These are phyloP conservation scores for Scaptomyza parva DNA, from an alignment of 2,888 invertebrate species.

Conservation along the genomic window DNA sequence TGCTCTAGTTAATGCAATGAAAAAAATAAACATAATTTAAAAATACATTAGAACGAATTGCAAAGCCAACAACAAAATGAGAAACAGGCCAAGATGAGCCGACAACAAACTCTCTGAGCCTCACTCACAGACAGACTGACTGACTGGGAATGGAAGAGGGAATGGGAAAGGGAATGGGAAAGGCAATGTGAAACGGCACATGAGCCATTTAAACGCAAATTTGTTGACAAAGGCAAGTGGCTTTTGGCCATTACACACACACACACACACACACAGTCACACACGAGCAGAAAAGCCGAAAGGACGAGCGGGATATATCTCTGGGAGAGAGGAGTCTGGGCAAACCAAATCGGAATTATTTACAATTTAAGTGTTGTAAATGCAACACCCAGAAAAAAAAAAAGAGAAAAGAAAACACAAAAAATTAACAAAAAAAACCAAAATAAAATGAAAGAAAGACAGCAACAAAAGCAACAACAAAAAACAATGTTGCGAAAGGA, in stretches of 20 bases:
- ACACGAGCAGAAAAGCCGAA: conserved; percentile 5
- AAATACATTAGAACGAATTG: conserved; percentile 77
- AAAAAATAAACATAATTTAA: conserved; percentile 77
- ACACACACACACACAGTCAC: too few species aligned
- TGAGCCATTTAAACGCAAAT: conserved; percentile 77
- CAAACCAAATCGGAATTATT: conserved; percentile 72
- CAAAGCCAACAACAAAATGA: conserved; percentile 31
- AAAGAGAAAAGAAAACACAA: conserved; percentile 1
- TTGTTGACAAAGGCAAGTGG: conserved; percentile 79
- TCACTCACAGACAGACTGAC: conserved; percentile 32
- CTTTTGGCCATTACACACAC: conserved; percentile 75
- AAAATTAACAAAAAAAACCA: conserved; percentile 33
- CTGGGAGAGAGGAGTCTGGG: conserved; percentile 32
- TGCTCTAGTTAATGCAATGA: conserved; percentile 45
- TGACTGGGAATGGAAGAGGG: background rate
- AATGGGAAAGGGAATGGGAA: background rate
- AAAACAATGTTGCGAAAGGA: conserved; percentile 59
- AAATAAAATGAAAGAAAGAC: background rate
- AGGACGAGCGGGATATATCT: conserved; percentile 17
- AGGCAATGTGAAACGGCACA: conserved; percentile 25
- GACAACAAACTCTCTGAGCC: too few species aligned
- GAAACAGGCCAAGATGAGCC: conserved; percentile 40
- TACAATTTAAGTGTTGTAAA: conserved; percentile 80
- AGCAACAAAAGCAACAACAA: conserved; percentile 24
- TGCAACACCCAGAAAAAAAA: conserved; percentile 54